Base-by-base conservation (phyloP, 2,888 invertebrate genomes). In the Ichneumoninae sp. region DNA sequence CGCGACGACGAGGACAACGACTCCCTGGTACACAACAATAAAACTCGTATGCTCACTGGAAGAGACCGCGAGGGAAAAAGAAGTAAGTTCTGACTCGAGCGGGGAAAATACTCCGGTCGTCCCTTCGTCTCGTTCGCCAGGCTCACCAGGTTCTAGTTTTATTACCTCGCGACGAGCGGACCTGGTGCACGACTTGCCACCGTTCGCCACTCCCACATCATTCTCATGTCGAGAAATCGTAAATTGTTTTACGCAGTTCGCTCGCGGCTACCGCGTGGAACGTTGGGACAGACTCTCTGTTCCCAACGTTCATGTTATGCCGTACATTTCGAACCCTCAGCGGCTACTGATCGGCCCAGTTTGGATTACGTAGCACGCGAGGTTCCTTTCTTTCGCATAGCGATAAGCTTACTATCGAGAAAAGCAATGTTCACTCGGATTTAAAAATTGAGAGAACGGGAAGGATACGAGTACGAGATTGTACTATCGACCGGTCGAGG, bases 221-320 rank as follows among this genome's bases (percentile, higher is more conserved):
- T 84, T 81, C 81, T 78, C 84, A 30, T 69, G 84, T 84, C 69
- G 81, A 73, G 54, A 81, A 84, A 81, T 78, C 77, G 78, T 84
- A 77, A 83, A 81, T 78, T 81, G 65, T 84, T 84, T 84, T 74
- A 74, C 81, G 70, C 54, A 73, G 73, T 44, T 40, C 47, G 10
- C 60, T 57, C 63, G 50, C 74, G n/a, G 74, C 77, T 84, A 65
- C 78, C 74, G 65, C 69, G 40, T n/a, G 50, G 26, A 75, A 50
- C 70, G 70, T 77, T 57, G n/a, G 26, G 19, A 40, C 16, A 44
- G 7, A 54, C 16, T 69, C 40, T 52, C 13, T 63, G 33, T 60
- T 69, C 16, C 26, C 54, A 52, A 54, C 76, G 50, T 10, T 71
- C 33, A 26, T 26, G 36, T 57, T 44, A n/a, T 22, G 40, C 26